phyloP scores from a whole-genome alignment of 2,113 vertebrate genomes.

The Tympanuchus pallidicinctus region DNA sequence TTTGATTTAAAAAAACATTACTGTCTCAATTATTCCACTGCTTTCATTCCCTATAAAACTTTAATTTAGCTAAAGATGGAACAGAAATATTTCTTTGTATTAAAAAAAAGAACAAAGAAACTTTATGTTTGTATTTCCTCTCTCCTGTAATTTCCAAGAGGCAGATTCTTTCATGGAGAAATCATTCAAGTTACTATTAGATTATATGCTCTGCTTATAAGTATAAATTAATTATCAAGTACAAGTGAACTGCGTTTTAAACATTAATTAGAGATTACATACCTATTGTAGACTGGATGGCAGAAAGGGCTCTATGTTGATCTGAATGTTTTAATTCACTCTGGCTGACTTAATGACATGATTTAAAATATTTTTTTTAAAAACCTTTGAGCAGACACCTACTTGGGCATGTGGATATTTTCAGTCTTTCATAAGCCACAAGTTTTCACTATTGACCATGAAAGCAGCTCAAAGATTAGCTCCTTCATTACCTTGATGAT shows the following conservation, averaged over 20 bases:
- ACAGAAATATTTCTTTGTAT: conserved; percentile 64
- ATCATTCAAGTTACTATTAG: not conserved
- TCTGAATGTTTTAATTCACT: conserved; percentile 60
- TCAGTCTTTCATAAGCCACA: not conserved
- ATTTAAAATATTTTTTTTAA: not conserved
- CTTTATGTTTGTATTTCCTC: conserved; percentile 39
- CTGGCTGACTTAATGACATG: conserved; percentile 52
- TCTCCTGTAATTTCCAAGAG: conserved; percentile 23
- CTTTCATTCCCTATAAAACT: conserved; percentile 35
- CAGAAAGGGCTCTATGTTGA: conserved; percentile 40
- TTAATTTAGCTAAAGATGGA: conserved; percentile 64
- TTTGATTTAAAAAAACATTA: conserved; percentile 11
- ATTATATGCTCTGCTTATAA: conserved; percentile 55
- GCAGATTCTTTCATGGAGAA: conserved; percentile 40
- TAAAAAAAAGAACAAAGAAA: conserved; percentile 46
- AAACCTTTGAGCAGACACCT: not conserved
- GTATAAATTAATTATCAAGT: conserved; percentile 76
- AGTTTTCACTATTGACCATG: not conserved
- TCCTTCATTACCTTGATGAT: not conserved
- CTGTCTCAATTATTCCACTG: conserved; percentile 8
- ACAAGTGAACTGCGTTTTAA: conserved; percentile 71
- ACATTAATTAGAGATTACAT: conserved; percentile 71
- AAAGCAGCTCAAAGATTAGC: not conserved
- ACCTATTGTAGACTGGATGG: conserved; percentile 22
- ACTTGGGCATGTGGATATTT: not conserved